Evolutionary conservation across 2,113 vertebrate species (phyloP), one percentile per base, ranked within the genome.

Genomic region (Tautogolabrus adspersus): DNA sequence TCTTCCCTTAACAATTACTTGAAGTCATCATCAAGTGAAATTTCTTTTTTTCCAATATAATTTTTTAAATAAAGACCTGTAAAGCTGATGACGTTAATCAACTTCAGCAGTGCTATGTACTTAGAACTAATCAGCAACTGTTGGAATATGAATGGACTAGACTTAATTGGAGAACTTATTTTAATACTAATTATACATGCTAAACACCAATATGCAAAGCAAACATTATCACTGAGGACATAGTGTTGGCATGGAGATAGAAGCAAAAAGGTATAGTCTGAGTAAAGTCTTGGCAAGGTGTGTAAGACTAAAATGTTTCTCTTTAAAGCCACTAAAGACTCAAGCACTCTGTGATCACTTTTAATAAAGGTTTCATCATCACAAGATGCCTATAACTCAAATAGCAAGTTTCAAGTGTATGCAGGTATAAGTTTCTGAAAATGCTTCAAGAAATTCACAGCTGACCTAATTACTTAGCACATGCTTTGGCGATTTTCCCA

Each of bases 401-500:
- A 47, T 15, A 69, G 18, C 40, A 49, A 3, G 12, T 18, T 47
- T 26, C 0, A n/a, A 30, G 59, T 15, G 26, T 42, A 37, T 57
- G 34, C 55, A 49, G 2, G 11, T 56, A 19, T 34, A 22, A 51
- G 11, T 58, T 34, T 59, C 18, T 62, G 52, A 79, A 75, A 59
- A 54, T 80, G 49, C 61, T 66, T 67, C 55, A 15, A 80, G 58
- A 46, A 66, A 57, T 59, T 76, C 55, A 46, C 66, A 76, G 81
- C 51, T 88, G 72, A 89, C 77, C 81, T 89, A 84, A 93, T 90
- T 93, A 86, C 79, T 84, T 75, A 66, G 49, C 42, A 72, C 59
- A 47, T 75, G 58, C 11, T 1, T 37, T 84, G 81, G 66, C 57
- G 8, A 13, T 16, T 51, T 63, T 89, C 83, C 83, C 82, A 86